These are phyloP conservation scores for Carapus acus DNA, from an alignment of 2,797 vertebrate species.

Conservation along the genomic window DNA sequence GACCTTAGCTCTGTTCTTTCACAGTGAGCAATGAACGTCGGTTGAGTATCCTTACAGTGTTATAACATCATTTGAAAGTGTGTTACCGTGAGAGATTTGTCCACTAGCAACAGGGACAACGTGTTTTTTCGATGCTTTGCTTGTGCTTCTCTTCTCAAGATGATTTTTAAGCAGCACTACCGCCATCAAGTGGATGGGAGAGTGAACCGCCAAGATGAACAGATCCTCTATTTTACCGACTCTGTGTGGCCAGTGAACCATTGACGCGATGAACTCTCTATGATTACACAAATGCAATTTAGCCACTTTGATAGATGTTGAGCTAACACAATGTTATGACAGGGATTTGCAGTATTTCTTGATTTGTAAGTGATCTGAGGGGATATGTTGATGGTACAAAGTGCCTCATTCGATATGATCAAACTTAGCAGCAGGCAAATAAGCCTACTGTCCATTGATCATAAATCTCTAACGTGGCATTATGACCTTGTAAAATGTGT, in stretches of 20 bases:
- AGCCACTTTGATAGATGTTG: background rate
- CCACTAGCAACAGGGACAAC: conserved; percentile 2
- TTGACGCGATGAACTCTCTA: background rate
- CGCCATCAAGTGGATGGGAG: background rate
- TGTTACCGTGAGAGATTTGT: conserved; percentile 17
- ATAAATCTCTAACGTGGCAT: background rate
- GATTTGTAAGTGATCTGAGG: background rate
- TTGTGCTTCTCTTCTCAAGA: accelerated
- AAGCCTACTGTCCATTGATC: conserved; percentile 7
- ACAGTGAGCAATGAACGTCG: accelerated
- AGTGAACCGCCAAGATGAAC: background rate
- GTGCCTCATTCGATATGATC: background rate
- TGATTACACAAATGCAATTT: background rate
- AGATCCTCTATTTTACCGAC: background rate
- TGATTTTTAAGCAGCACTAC: accelerated
- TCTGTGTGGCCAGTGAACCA: background rate
- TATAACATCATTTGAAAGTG: accelerated
- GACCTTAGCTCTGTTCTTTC: background rate
- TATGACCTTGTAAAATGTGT: background rate
- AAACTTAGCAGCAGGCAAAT: background rate
- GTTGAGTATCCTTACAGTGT: accelerated
- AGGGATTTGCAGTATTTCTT: too few relatives aligned
- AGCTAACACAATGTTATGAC: too few relatives aligned
- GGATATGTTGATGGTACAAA: conserved; percentile 17
- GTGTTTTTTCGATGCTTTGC: conserved; percentile 15